phyloP scores from a whole-genome alignment of 1,140 invertebrate species.

The Drosophila parabipectinata region DNA sequence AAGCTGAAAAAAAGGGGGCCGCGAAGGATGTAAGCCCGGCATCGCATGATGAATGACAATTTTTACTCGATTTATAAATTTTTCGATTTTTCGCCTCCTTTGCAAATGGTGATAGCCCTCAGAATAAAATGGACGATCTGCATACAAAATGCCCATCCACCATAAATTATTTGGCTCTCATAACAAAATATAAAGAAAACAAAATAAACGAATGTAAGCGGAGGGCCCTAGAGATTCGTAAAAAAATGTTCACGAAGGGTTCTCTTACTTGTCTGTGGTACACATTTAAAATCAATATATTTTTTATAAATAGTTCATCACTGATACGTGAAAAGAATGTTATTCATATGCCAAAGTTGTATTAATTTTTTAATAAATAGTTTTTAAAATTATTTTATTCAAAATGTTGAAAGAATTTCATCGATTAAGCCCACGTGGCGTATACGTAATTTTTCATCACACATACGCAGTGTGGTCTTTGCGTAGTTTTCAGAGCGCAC shows the following conservation, averaged over 20 bases:
- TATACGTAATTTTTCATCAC: slow-evolving; percentile 8
- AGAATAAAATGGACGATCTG: slow-evolving; percentile 27
- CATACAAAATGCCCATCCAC: slow-evolving; percentile 30
- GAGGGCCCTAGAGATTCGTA: slow-evolving; percentile 3
- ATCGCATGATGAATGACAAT: slow-evolving; percentile 72
- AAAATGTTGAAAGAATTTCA: not conserved
- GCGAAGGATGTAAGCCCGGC: slow-evolving; percentile 6
- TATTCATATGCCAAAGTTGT: not conserved
- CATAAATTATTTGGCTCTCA: slow-evolving; percentile 40
- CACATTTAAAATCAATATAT: not conserved
- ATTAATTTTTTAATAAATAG: not conserved
- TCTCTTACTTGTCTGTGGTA: too few relatives aligned
- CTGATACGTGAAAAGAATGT: too few relatives aligned
- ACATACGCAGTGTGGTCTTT: slow-evolving; percentile 1
- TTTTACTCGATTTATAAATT: slow-evolving; percentile 67
- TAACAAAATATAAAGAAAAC: slow-evolving; percentile 29
- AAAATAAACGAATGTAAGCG: not conserved
- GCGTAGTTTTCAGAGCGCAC: not conserved
- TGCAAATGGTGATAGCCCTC: slow-evolving; percentile 52
- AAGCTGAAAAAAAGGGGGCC: not conserved
- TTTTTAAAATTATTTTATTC: not conserved
- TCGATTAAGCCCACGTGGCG: not conserved
- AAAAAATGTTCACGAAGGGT: not conserved
- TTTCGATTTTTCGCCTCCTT: slow-evolving; percentile 24
- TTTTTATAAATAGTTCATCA: too few relatives aligned